These are phyloP conservation scores for Plotosus lineatus DNA, from an alignment of 2,113 vertebrate species.

Conservation along the genomic window DNA sequence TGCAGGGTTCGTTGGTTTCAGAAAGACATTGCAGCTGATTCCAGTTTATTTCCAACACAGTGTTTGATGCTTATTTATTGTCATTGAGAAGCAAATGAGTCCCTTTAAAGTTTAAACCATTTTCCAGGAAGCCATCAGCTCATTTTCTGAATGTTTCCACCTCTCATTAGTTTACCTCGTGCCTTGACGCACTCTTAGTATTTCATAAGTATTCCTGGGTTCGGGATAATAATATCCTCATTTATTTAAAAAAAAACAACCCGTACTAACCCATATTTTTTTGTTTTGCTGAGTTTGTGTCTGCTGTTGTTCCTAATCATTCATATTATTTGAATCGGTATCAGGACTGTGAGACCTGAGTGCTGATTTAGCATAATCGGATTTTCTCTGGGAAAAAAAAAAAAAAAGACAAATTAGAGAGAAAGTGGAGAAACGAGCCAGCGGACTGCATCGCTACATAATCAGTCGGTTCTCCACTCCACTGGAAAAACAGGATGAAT, in stretches of 20 bases:
- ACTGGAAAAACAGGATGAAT: background rate
- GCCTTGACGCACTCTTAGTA: background rate
- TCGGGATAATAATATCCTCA: background rate
- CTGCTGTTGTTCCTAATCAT: background rate
- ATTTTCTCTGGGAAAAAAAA: background rate
- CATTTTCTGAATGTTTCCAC: background rate
- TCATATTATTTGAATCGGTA: background rate
- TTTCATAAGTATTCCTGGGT: background rate
- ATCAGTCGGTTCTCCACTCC: conserved; percentile 12
- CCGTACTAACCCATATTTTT: background rate
- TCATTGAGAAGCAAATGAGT: too few species aligned
- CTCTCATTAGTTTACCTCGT: background rate
- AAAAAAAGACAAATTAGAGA: conserved; percentile 11
- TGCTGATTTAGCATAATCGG: background rate
- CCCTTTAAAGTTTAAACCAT: background rate
- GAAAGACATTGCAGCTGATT: too few species aligned
- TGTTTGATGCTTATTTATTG: too few species aligned
- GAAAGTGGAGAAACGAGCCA: background rate
- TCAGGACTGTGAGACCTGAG: background rate
- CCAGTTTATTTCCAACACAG: too few species aligned
- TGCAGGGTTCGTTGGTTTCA: too few species aligned
- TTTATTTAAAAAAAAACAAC: background rate
- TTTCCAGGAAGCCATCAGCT: background rate
- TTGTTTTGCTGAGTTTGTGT: background rate
- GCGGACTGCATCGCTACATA: background rate